Evolutionary conservation across 2,888 invertebrate species (phyloP).

Genomic region (Charanyca ferruginea): DNA sequence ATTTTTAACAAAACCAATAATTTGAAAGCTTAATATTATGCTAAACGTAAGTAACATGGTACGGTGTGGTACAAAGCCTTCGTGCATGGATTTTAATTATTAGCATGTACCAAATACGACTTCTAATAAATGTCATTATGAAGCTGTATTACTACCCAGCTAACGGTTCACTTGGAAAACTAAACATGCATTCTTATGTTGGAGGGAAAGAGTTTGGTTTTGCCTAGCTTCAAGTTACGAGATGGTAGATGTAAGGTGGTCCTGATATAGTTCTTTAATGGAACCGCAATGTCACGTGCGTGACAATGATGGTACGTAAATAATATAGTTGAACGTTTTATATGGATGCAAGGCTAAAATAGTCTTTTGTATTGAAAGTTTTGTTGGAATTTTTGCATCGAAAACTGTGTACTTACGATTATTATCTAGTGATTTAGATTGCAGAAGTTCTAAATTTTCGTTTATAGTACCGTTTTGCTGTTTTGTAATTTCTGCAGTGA

Average conservation of each 20-base stretch:
- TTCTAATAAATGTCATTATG: conserved; percentile 91
- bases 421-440: conserved; percentile 68
- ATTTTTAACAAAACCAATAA: conserved; percentile 78
- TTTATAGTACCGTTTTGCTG: conserved; percentile 54
- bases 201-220: conserved; percentile 57
- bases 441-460: conserved; percentile 66
- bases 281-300: conserved; percentile 87
- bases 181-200: conserved; percentile 40
- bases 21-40: conserved; percentile 86
- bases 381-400: conserved; percentile 72
- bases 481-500: conserved; percentile 63
- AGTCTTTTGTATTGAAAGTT: conserved; percentile 75
- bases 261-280: conserved; percentile 87
- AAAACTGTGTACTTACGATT: conserved; percentile 63
- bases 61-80: conserved; percentile 87
- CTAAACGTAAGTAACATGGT: conserved; percentile 85
- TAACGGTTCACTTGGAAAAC: conserved; percentile 40
- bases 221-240: conserved; percentile 11
- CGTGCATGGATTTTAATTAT: conserved; percentile 91
- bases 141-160: conserved; percentile 80
- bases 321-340: conserved; percentile 83
- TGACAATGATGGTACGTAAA: conserved; percentile 89
- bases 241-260: conserved; percentile 65
- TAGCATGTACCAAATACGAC: conserved; percentile 90
- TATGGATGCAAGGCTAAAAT: conserved; percentile 77